Evolutionary conservation across 1,140 invertebrate genomes (phyloP), one percentile per base, ranked within the genome.

Genomic region (Hyphantria cunea): DNA sequence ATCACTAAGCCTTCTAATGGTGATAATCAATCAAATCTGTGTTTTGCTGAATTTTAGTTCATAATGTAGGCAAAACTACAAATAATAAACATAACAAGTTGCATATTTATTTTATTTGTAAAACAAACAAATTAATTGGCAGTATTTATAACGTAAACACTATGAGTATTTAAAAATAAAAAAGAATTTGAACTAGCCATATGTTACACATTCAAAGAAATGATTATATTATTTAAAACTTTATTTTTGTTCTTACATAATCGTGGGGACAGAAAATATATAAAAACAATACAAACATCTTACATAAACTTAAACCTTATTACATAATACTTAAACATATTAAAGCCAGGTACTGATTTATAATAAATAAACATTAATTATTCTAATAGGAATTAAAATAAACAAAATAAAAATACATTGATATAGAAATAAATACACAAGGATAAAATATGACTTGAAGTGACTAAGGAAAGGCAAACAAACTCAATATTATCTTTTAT

Each of bases 291-390:
- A 58, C 45, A 48, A 58, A 55, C 32, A 50, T 76, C 80, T 44
- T 44, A 14, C 2, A 25, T 25, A 25, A 25, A 25, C 17, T 25
- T 25, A 25, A 25, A 25, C 17, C 17, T 25, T 25, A 25, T 14
- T 50, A 50, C 31, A 78, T 64, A 70, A 73, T 62, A 78, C 74
- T 82, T 82, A 86, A 66, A 73, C 72, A 75, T 80, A 88, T 88
- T 86, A 89, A 86, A 86, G 84, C 84, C 86, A 86, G 75, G 78
- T 80, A 86, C 77, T 60, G 45, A 66, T 61, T 60, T 68, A 64
- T 59, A 61, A 78, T 66, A 79, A 51, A 73, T 64, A 70, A 10
- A 47, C 14, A 45, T 47, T 47, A 9, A 47, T 14, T 25, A 25
- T 17, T 25, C 45, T 53, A 61, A 54, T 32, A 39, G n/a, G n/a